Evolutionary conservation across 1,140 invertebrate species (phyloP), one percentile per base, ranked within the genome.

Genomic region (Gryllus bimaculatus): DNA sequence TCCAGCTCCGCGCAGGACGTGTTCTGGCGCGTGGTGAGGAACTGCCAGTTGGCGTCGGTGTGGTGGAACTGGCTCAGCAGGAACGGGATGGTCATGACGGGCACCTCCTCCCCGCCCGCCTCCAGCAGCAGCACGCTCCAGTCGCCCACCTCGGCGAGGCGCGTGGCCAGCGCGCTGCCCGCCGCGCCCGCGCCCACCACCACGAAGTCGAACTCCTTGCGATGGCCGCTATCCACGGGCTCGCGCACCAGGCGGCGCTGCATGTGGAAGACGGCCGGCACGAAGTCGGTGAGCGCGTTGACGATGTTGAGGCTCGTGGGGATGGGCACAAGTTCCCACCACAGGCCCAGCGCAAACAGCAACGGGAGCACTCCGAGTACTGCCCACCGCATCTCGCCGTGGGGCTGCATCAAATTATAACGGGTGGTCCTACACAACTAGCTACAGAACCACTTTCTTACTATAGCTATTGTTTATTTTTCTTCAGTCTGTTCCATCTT

Each of bases 141-240:
- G 48, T 88, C 78, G 2, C 79, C 74, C 73, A 86, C 83, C 82
- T 91, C 89, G 1, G 87, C 85, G 8, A 90, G 80, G 78, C 93
- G 84, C 80, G 85, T 88, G 0, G 92, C 91, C 21, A 94, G 75
- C 3, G 91, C 88, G 76, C 89, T 89, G 49, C 92, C 93, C 6
- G 91, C 90, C 0, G 91, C 90, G 73, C 93, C 93, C 13, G 85
- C 86, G 0, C 90, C 90, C 0, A 88, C 88, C 0, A 89, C 83
- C 4, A 90, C 86, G 78, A 90, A 90, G 79, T 90, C 90, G 79
- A 89, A 91, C 47, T 86, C 83, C 2, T 2, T 7, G 10, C 54
- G 10, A 0, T 7, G 10, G 2, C 10, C 10, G 18, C 10, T 7
- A 7, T 66, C 54, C 18, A 13, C 54, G 10, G 10, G 54, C 54